Base-by-base conservation (phyloP, 2,113 vertebrate genomes). In the Oryzias melastigma region DNA sequence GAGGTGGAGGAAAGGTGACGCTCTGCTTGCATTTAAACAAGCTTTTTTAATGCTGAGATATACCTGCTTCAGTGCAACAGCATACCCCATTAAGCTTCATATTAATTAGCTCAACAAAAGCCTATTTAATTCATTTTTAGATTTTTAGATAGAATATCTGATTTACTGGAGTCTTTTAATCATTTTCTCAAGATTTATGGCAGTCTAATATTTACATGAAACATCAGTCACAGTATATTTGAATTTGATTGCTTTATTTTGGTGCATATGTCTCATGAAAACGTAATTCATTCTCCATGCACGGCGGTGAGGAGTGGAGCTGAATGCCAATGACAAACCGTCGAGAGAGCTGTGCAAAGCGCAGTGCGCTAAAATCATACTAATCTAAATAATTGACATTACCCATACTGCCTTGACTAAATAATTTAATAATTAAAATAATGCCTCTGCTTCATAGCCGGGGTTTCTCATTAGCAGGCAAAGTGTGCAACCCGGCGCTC, bases 301-400 rank as follows among this genome's bases (percentile, higher is more conserved):
- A 17, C 66, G 61, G 27, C 67, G 53, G 73, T 60, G 75, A 68
- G 60, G 41, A 40, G 63, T 35, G 65, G 71, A 71, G 53, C 42
- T 1, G 71, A 86, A 76, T 79, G 58, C 71, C 47, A 57, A 85
- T 84, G 76, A 68, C 25, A 29, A 62, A 14, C 67, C 42, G 79
- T 18, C 5, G 73, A 60, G 43, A 75, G 71, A 77, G 63, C 63
- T 67, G 50, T 65, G 69, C 44, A 22, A 65, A 68, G 58, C 59
- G 15, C 12, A 42, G 57, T 51, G 53, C 35, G 75, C 67, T 82
- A 81, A 89, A 85, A 78, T 83, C 80, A 81, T 57, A 56, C 67
- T 78, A 73, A 87, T 88, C 81, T 89, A 82, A 84, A 91, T 90
- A 88, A 91, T 84, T 90, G 82, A 78, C 86, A 87, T 89, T 82